These are phyloP conservation scores for Loris lydekkerianus DNA, from an alignment of 2,797 vertebrate species.

Conservation along the genomic window DNA sequence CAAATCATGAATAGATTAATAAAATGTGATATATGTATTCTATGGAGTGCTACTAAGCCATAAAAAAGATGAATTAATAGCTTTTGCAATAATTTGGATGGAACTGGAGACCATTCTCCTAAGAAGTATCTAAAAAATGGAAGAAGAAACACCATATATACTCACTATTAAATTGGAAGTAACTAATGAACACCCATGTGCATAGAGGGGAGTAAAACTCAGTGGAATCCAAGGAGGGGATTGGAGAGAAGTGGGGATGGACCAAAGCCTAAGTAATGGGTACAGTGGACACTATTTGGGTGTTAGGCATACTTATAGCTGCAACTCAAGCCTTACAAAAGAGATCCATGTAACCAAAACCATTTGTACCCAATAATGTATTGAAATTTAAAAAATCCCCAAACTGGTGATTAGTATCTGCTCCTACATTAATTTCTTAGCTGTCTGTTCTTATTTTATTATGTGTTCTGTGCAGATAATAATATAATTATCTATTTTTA, in stretches of 20 bases:
- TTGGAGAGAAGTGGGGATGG: too few relatives aligned
- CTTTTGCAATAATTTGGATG: too few relatives aligned
- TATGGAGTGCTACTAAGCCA: too few relatives aligned
- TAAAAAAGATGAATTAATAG: too few relatives aligned
- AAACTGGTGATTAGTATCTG: not conserved
- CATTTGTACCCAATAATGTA: not conserved
- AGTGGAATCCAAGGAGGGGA: too few relatives aligned
- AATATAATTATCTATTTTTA: not conserved
- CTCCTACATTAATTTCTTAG: not conserved
- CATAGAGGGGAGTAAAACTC: too few relatives aligned
- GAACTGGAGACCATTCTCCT: too few relatives aligned
- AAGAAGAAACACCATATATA: not conserved
- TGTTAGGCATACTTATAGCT: not conserved
- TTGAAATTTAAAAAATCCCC: not conserved
- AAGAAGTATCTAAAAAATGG: not conserved
- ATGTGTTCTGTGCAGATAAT: not conserved
- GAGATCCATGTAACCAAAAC: not conserved
- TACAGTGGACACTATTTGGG: not conserved
- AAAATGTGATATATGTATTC: too few relatives aligned
- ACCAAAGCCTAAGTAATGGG: not conserved
- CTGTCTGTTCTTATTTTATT: slow-evolving; percentile 32
- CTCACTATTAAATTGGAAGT: not conserved
- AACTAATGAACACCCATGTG: too few relatives aligned
- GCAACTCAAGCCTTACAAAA: not conserved
- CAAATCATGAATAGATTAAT: too few relatives aligned